phyloP scores from a whole-genome alignment of 2,797 vertebrate genomes.

The Pachyuromys duprasi region DNA sequence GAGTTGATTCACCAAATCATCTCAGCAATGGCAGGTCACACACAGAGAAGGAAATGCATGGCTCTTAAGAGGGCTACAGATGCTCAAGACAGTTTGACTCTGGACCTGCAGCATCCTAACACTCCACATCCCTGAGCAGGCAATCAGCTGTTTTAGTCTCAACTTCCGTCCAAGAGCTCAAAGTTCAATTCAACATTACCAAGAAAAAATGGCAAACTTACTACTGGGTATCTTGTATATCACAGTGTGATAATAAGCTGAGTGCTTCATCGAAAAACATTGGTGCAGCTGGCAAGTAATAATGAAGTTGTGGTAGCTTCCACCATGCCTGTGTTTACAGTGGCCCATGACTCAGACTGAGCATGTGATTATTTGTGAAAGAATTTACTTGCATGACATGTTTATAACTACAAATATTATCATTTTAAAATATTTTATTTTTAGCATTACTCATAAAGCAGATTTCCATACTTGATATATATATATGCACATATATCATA shows the following conservation, averaged over 20 bases:
- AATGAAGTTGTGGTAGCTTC: neutral
- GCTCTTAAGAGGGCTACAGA: neutral
- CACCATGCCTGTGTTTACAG: neutral
- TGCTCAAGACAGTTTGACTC: neutral
- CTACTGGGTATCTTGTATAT: neutral
- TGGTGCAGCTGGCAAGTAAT: neutral
- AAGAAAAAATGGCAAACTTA: neutral
- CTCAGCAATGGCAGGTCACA: neutral
- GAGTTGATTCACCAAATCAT: neutral
- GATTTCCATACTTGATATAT: neutral
- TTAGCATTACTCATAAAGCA: neutral
- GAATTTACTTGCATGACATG: neutral
- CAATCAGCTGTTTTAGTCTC: neutral
- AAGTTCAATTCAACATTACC: neutral
- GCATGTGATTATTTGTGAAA: neutral
- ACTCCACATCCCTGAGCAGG: too few species aligned
- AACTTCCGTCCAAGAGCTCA: neutral
- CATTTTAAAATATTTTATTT: neutral
- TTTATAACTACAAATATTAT: neutral
- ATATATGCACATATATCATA: too few species aligned
- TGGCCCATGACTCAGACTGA: neutral
- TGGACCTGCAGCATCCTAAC: neutral
- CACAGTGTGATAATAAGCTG: neutral
- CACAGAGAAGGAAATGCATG: neutral
- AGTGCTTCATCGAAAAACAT: fast-evolving